Evolutionary conservation across 1,140 invertebrate genomes (phyloP), one percentile per base, ranked within the genome.

Genomic region (Anthonomus grandis): DNA sequence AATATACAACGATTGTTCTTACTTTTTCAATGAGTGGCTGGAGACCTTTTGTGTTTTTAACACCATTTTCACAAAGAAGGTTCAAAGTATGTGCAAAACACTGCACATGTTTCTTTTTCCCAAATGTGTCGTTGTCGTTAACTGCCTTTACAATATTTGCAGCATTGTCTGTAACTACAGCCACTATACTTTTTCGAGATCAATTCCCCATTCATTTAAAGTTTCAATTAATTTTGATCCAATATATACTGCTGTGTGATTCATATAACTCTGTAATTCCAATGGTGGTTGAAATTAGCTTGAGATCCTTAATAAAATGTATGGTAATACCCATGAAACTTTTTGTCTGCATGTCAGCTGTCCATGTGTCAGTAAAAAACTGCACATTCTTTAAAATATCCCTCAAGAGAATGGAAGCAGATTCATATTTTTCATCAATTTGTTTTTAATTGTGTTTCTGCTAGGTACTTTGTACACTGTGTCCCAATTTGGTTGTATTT

Each of bases 271-370:
- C 42, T 19, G 44, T 12, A 48, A 59, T 24, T 8, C 42, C 51
- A 44, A 59, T 25, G 15, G 41, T 46, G 45, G 24, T 41, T 15
- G 37, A 24, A n/a, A 46, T n/a, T 9, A 53, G 15, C n/a, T 34
- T 27, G 6, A 46, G 21, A 10, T 57, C 48, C 18, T 45, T 21
- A 34, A 63, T 17, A 52, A 57, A 60, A 21, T 63, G 44, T 22
- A 57, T 41, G 25, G 57, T n/a, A n/a, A n/a, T n/a, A n/a, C n/a
- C n/a, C n/a, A n/a, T n/a, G n/a, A n/a, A n/a, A n/a, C n/a, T n/a
- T 63, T 17, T 52, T 24, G 12, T 53, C 58, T 4, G 59, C 18
- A 51, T 56, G 60, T 48, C 34, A 42, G 53, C 58, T 6, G 61
- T 63, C 58, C 61, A 63, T 49, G 55, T 45, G 23, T 60, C 52